A percentile compares a stretch with the other conserved stretches of the same genome.
Conservation (phyloP, 2,888 invertebrate genomes). For the Pristionchus mayeri region DNA sequence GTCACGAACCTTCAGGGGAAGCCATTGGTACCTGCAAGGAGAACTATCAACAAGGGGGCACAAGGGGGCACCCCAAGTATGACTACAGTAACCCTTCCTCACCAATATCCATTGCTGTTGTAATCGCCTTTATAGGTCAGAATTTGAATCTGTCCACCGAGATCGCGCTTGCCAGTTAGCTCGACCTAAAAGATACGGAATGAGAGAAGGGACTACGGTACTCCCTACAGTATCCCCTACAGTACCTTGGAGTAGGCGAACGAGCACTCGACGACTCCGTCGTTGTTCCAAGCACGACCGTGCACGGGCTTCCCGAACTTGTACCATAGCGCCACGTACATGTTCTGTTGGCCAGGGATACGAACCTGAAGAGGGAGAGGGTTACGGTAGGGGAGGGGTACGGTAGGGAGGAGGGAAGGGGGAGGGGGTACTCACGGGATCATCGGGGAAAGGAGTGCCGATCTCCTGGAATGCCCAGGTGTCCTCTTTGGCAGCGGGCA, state of each 20-base stretch:
- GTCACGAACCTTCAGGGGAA: conserved; percentile 59
- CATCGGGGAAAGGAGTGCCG: conserved; percentile 67
- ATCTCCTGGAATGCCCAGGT: conserved; percentile 66
- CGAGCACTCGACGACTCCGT: conserved; percentile 68
- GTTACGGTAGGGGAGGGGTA: conserved; percentile 35
- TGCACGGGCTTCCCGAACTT: conserved; percentile 68
- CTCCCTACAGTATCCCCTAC: neutral
- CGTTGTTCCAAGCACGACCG: conserved; percentile 67
- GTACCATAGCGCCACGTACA: conserved; percentile 69
- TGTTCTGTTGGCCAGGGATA: conserved; percentile 61
- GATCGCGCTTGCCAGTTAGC: conserved; percentile 62
- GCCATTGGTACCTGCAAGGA: conserved; percentile 69
- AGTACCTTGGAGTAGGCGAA: conserved; percentile 63
- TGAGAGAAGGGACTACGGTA: no score
- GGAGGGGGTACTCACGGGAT: conserved; percentile 53
- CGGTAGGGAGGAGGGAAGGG: no score
- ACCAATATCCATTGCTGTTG: conserved; percentile 59
- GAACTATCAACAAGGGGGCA: no score
- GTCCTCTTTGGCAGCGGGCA: conserved; percentile 54
- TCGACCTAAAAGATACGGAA: conserved; percentile 55
- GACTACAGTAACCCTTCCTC: no score
- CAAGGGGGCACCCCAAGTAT: no score
- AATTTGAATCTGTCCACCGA: conserved; percentile 68
- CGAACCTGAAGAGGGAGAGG: conserved; percentile 49
- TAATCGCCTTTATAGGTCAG: conserved; percentile 66